Evolutionary conservation across 2,113 vertebrate species (phyloP), one percentile per base, ranked within the genome.

Genomic region (Neogobius melanostomus): DNA sequence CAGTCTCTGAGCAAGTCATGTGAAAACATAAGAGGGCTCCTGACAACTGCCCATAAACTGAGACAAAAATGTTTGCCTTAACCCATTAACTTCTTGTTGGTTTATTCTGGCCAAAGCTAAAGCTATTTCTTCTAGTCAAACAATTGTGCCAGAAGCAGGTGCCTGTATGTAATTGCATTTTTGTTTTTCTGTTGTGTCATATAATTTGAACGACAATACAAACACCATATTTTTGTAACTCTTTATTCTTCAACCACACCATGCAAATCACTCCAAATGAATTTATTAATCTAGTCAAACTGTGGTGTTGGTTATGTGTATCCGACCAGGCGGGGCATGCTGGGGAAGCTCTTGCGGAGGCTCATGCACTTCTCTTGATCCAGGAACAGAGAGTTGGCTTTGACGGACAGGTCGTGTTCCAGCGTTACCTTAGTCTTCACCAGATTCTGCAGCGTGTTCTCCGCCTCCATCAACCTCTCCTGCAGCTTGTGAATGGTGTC

Each of bases 291-390:
- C 10, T 64, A 12, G 21, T 57, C 3, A 47, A 16, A 21, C 17
- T 9, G 15, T 12, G 14, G 15, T 7, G 15, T 16, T 7, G 9
- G 36, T 43, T 93, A 99, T 1, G 92, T 87, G 16, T 91, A 96
- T 7, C 96, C 95, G 60, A 94, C 90, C 77, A 98, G 90, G 5
- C 95, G 91, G 0, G 89, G 90, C 0, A 93, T 93, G 87, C 92
- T 96, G 83, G 96, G 96, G 72, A 95, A 98, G 77, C 84, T 95
- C 87, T 93, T 96, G 50, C 95, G 93, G 91, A 97, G 95, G 64
- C 95, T 93, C 98, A 98, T 95, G 87, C 97, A 98, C 76, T 95
- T 96, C 68, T 98, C 96, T 89, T 97, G 95, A 83, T 99, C 96
- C 0, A 99, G 92, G 90, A 96, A 98, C 17, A 99, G 92, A 0